phyloP scores from a whole-genome alignment of 1,140 invertebrate species.

The Trichomalopsis sarcophagae region DNA sequence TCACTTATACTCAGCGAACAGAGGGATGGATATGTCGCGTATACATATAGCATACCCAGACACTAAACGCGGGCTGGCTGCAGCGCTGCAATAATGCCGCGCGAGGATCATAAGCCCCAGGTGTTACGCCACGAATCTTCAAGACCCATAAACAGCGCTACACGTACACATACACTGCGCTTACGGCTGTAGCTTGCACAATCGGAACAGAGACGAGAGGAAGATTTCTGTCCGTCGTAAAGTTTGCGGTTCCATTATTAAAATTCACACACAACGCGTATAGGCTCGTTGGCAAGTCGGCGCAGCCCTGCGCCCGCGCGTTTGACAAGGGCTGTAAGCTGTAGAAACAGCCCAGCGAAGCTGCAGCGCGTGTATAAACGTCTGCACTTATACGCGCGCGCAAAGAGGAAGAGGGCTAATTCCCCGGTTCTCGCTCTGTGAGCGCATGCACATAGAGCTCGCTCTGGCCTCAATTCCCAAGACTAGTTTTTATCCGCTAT shows the following conservation, averaged over 20 bases:
- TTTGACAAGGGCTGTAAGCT: not conserved
- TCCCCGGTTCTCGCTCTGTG: not conserved
- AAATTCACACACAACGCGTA: no score
- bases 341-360: not conserved
- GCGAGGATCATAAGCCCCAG: constrained; percentile 46
- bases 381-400: not conserved
- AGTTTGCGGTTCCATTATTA: no score
- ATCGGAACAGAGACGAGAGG: no score
- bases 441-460: not conserved
- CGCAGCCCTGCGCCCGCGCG: no score
- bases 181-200: no score
- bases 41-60: no score
- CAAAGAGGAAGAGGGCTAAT: not conserved
- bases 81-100: constrained; percentile 10
- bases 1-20: no score
- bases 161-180: not conserved
- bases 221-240: no score
- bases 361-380: not conserved
- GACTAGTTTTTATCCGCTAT: constrained; percentile 44
- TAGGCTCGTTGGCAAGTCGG: no score
- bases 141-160: constrained; percentile 16
- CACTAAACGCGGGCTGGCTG: not conserved
- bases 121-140: constrained; percentile 42
- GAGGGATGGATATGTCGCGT: no score
- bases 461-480: constrained; percentile 43